A percentile compares a stretch with the other conserved stretches of the same genome.
phyloP scores from a whole-genome alignment of 2,888 invertebrate genomes.

The Eretmocerus hayati region DNA sequence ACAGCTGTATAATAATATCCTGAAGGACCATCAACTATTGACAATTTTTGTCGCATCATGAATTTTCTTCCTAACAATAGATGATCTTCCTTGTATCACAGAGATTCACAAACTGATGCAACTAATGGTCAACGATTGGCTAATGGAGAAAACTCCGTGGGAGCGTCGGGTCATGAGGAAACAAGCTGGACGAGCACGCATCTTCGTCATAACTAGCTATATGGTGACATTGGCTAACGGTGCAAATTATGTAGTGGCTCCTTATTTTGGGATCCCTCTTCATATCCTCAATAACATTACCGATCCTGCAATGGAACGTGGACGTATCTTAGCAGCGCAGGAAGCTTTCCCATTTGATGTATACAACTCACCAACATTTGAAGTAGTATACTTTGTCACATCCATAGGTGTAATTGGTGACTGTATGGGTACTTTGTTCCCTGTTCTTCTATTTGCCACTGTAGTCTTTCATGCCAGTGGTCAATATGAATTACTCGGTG shows the following conservation, averaged over 20 bases:
- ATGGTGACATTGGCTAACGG: constrained; percentile 1
- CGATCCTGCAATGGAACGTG: neutral
- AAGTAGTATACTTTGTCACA: neutral
- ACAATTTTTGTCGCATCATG: no score
- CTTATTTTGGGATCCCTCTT: neutral
- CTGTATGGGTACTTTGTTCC: neutral
- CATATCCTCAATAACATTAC: constrained; percentile 7
- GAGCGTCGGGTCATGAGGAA: constrained; percentile 2
- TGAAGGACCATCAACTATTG: no score
- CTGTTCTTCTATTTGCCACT: constrained; percentile 11
- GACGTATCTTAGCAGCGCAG: constrained; percentile 2
- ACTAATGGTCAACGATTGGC: no score
- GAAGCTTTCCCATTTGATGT: neutral
- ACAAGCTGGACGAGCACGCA: neutral
- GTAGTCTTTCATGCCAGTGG: constrained; percentile 15
- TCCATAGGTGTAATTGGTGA: neutral
- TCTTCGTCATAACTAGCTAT: constrained; percentile 6
- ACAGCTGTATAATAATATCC: no score
- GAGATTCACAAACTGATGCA: no score
- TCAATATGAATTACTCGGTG: constrained; percentile 9
- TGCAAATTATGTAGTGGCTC: neutral
- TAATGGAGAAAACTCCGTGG: neutral
- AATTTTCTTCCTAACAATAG: no score
- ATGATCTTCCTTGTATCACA: no score
- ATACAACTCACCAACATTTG: neutral